These are phyloP conservation scores for Thyatira batis DNA, from an alignment of 2,888 invertebrate genomes.

Conservation along the genomic window DNA sequence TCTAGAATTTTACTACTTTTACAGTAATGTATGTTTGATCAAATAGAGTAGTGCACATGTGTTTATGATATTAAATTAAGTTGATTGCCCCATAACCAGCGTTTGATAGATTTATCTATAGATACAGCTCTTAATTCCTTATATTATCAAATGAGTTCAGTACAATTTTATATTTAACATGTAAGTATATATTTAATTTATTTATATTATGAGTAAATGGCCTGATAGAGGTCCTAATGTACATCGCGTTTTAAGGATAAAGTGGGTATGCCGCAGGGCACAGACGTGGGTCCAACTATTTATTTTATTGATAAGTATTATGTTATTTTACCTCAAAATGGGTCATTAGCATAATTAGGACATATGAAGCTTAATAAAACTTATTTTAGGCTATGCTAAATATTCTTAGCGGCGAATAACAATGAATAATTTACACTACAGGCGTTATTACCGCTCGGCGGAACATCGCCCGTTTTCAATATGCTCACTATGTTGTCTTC, in stretches of 20 bases:
- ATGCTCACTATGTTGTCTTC: slow-evolving; percentile 80
- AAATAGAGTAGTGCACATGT: slow-evolving; percentile 50
- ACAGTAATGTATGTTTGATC: slow-evolving; percentile 24
- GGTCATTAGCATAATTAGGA: slow-evolving; percentile 12
- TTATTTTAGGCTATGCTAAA: slow-evolving; percentile 41
- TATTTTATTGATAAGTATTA: not conserved
- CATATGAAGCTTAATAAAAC: slow-evolving; percentile 30
- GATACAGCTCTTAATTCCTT: slow-evolving; percentile 40
- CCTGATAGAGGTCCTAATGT: slow-evolving; percentile 23
- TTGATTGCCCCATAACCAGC: slow-evolving; percentile 71
- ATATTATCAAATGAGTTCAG: slow-evolving; percentile 51
- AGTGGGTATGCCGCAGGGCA: slow-evolving; percentile 26
- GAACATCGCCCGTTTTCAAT: slow-evolving; percentile 42
- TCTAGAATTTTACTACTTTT: slow-evolving; percentile 18
- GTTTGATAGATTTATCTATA: slow-evolving; percentile 54
- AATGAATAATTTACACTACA: slow-evolving; percentile 48
- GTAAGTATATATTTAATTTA: slow-evolving; percentile 10
- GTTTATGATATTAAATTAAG: slow-evolving; percentile 41
- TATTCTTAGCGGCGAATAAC: slow-evolving; percentile 48
- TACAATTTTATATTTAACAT: slow-evolving; percentile 46
- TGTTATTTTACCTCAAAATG: not conserved
- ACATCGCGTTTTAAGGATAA: slow-evolving; percentile 15
- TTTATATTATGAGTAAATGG: slow-evolving; percentile 36
- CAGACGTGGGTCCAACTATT: not conserved
- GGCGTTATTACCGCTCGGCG: slow-evolving; percentile 45